Evolutionary conservation across 1,140 invertebrate genomes (phyloP).

Genomic region (Oryctes rhinoceros): DNA sequence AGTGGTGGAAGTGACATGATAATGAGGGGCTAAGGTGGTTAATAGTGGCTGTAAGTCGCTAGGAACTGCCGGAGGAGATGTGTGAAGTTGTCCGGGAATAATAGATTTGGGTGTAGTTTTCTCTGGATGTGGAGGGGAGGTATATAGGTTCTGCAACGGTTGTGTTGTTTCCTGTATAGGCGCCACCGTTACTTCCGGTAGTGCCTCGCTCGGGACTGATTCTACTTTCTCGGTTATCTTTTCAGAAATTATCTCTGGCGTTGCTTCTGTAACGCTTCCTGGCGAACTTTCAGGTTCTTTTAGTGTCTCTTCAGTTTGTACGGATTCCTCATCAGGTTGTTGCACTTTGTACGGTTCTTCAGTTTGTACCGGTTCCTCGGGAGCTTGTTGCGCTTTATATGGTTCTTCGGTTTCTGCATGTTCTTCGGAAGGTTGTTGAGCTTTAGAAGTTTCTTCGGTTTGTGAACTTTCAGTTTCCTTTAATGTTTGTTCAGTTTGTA

Average conservation of each 20-base stretch:
- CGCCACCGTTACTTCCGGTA: constrained; percentile 37
- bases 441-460: constrained; percentile 12
- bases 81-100: constrained; percentile 52
- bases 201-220: constrained; percentile 33
- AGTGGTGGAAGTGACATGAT: constrained; percentile 39
- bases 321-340: constrained; percentile 1
- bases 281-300: not conserved
- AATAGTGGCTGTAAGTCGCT: constrained; percentile 34
- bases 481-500: not conserved
- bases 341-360: not conserved
- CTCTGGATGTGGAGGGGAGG: constrained; percentile 41
- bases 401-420: not conserved
- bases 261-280: constrained; percentile 32
- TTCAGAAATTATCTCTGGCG: constrained; percentile 9
- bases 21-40: constrained; percentile 37
- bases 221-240: constrained; percentile 32
- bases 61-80: constrained; percentile 47
- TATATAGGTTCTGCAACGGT: constrained; percentile 2
- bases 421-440: not conserved
- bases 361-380: not conserved
- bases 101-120: constrained; percentile 45
- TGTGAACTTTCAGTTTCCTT: not conserved
- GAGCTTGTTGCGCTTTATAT: not conserved
- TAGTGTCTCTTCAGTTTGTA: constrained; percentile 24
- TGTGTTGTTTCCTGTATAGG: constrained; percentile 11